These are phyloP conservation scores for Yasuhikotakia modesta DNA, from an alignment of 2,797 vertebrate species.

Conservation along the genomic window DNA sequence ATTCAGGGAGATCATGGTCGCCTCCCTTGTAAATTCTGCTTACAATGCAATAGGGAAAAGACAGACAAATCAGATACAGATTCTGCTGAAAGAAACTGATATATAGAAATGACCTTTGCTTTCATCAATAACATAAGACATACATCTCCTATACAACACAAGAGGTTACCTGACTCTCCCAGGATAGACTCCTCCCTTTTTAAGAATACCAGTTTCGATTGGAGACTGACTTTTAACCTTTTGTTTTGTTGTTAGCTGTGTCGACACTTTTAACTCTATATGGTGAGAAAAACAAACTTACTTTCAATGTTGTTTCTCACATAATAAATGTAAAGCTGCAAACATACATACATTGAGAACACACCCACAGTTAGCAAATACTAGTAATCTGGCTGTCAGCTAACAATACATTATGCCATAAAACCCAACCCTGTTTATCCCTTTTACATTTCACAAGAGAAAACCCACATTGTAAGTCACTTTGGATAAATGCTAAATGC, in stretches of 20 bases:
- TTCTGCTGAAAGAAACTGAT: background rate
- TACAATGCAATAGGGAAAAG: constrained; percentile 1
- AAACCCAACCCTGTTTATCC: background rate
- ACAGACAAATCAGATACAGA: background rate
- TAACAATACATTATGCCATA: background rate
- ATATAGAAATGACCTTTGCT: too few species aligned
- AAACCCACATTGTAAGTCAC: background rate
- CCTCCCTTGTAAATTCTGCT: constrained; percentile 68
- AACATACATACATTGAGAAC: background rate
- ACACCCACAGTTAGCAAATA: background rate
- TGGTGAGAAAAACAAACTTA: background rate
- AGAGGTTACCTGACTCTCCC: constrained; percentile 64
- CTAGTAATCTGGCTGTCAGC: too few species aligned
- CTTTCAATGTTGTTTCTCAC: background rate
- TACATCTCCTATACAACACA: background rate
- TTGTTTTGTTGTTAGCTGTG: background rate
- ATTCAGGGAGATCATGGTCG: constrained; percentile 64
- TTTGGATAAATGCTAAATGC: too few species aligned
- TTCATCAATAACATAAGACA: background rate
- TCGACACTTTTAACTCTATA: constrained; percentile 20
- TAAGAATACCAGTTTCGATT: background rate
- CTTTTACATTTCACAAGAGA: background rate
- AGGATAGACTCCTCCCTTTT: constrained; percentile 13
- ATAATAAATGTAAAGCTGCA: too few species aligned
- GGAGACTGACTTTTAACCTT: background rate